A percentile compares a stretch with the other conserved stretches of the same genome.
Evolutionary conservation across 2,888 invertebrate species (phyloP).

Genomic region (Augochlorella aurata): DNA sequence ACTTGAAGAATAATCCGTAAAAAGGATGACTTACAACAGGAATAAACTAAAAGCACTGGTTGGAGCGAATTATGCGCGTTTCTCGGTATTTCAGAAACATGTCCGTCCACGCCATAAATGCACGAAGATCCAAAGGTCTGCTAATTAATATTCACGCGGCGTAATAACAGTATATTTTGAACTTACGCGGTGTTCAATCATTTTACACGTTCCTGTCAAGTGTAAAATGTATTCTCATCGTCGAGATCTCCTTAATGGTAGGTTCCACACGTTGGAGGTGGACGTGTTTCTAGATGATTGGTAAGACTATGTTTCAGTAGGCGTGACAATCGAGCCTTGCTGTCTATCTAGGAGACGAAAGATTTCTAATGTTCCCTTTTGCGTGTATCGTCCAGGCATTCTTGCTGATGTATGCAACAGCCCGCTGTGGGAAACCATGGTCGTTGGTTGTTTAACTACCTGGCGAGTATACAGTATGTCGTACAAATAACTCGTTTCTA

Average conservation of each 20-base stretch:
- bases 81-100: background rate
- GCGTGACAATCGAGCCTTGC: background rate
- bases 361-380: slow-evolving; percentile 9
- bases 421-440: background rate
- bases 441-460: background rate
- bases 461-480: background rate
- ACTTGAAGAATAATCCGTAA: too few species aligned
- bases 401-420: background rate
- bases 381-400: slow-evolving; percentile 6
- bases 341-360: slow-evolving; percentile 3
- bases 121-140: background rate
- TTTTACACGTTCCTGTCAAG: slow-evolving; percentile 8
- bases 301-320: slow-evolving; percentile 7
- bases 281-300: slow-evolving; percentile 15
- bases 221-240: background rate
- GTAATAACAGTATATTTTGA: slow-evolving; percentile 5
- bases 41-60: too few species aligned
- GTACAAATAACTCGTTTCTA: too few species aligned
- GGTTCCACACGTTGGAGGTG: background rate
- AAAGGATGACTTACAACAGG: too few species aligned
- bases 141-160: background rate
- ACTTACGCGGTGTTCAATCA: background rate
- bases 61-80: background rate
- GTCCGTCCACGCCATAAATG: background rate
- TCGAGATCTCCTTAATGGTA: slow-evolving; percentile 1